Evolutionary conservation across 1,140 invertebrate species (phyloP).

Genomic region (Caenorhabditis remanei): DNA sequence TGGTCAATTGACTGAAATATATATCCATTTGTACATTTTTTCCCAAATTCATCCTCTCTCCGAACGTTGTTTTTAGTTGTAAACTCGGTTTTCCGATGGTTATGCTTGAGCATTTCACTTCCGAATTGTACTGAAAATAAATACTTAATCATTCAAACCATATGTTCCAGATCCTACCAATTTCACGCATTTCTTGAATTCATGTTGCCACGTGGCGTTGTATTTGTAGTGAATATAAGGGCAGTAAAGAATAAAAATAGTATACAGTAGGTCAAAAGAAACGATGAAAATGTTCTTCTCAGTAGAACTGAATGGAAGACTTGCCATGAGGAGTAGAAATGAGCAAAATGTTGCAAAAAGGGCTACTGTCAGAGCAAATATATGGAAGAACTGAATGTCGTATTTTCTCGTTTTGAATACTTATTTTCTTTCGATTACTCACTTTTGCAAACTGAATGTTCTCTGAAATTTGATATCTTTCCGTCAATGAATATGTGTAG

Average conservation of each 20-base stretch:
- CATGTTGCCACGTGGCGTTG: constrained; percentile 10
- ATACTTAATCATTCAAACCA: background rate
- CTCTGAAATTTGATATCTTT: constrained; percentile 2
- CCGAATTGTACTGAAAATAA: background rate
- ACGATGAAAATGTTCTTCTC: background rate
- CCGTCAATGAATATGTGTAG: background rate
- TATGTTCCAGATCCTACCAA: background rate
- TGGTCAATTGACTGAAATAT: constrained; percentile 11
- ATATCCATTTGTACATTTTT: constrained; percentile 11
- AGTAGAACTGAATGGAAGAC: background rate
- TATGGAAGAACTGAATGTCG: background rate
- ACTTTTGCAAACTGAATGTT: constrained; percentile 24
- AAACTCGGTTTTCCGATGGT: constrained; percentile 10
- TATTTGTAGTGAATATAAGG: constrained; percentile 7
- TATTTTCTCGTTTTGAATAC: too few relatives aligned
- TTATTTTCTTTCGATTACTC: background rate
- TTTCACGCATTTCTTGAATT: constrained; percentile 13
- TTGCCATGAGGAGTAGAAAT: background rate
- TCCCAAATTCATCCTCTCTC: background rate
- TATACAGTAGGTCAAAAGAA: background rate
- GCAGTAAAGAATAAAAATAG: background rate
- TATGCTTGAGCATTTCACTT: background rate
- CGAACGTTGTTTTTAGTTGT: constrained; percentile 14
- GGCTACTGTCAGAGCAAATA: constrained; percentile 1
- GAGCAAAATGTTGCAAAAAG: constrained; percentile 2